Evolutionary conservation across 35 echinoderm and acorn worm species (phyloP), one percentile per base, ranked within the genome.

Genomic region (Lytechinus variegatus): DNA sequence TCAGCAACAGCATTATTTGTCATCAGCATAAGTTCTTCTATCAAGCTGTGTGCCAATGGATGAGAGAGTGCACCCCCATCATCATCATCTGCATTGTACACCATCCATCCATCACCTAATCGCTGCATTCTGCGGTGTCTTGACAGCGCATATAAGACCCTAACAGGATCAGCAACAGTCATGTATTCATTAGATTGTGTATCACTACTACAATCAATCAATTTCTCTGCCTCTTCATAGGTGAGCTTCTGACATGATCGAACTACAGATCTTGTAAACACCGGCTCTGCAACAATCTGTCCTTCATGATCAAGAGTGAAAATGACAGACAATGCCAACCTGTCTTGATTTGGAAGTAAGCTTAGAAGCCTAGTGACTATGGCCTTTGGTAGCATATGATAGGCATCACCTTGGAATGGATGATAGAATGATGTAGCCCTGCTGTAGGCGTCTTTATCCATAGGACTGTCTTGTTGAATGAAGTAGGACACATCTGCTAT

Each of bases 401-500:
- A 95, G 27, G 97, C 87, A 60, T 95, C 95, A 54, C 94, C 95
- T 27, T 89, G 13, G 95, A 96, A 95, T 5, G 86, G 24, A 11
- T 97, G 96, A 61, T 99, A 98, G 66, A 96, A 97, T 10, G 98
- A 94, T 16, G 96, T 97, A 13, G 92, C 98, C 91, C 98, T 95
- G 52, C 95, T 94, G 55, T 89, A 13, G 21, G 97, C 98, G 52
- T 99, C 98, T 11, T 97, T 87, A 90, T 99, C 98, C 24, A 99
- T 86, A 12, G 90, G 52, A 90, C 94, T 94, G 53, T 91, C 96
- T 55, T 96, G 95, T 52, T 66, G 86, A 11, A 97, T 95, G 89
- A 99, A 99, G 96, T 96, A 99, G 27, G 96, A 95, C 8, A 99
- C 98, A 95, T 99, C 98, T 53, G 98, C 98, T 54, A 99, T 99